Percentiles rank a stretch among this genome's conserved stretches.
phyloP scores from a whole-genome alignment of 2,797 vertebrate genomes.

The Garrulus glandarius region DNA sequence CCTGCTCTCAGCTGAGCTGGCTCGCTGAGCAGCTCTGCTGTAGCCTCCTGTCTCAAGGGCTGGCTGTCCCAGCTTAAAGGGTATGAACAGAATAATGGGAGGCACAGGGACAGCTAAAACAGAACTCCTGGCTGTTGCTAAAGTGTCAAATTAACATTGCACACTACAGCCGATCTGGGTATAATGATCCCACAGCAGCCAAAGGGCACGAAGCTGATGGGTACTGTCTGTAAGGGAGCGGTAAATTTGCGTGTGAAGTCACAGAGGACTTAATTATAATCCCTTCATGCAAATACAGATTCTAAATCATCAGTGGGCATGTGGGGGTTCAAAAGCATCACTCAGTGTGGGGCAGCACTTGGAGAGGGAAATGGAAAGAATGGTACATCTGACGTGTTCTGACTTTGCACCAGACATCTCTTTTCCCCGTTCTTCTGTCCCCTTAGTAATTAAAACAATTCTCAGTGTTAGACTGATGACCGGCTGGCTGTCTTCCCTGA shows the following conservation, averaged over 20 bases:
- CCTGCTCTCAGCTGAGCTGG: rapidly evolving
- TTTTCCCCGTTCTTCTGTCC: neutral
- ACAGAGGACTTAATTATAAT: neutral
- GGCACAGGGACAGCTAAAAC: neutral
- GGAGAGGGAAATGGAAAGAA: neutral
- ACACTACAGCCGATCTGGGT: neutral
- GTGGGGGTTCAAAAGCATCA: neutral
- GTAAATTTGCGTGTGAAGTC: neutral
- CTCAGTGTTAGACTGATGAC: neutral
- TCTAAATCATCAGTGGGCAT: neutral
- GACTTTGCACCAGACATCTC: neutral
- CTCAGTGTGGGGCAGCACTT: neutral
- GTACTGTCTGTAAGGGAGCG: neutral
- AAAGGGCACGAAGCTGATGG: neutral
- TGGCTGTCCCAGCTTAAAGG: neutral
- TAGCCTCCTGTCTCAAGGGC: neutral
- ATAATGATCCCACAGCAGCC: neutral
- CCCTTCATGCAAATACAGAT: neutral
- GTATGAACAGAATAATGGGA: neutral
- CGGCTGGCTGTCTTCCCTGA: neutral
- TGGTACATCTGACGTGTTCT: neutral
- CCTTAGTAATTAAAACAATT: neutral
- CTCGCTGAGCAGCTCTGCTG: neutral
- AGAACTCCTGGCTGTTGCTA: neutral
- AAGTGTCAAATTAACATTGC: neutral